Conservation (phyloP, 2,797 vertebrate genomes). For the Pelodytes ibericus region DNA sequence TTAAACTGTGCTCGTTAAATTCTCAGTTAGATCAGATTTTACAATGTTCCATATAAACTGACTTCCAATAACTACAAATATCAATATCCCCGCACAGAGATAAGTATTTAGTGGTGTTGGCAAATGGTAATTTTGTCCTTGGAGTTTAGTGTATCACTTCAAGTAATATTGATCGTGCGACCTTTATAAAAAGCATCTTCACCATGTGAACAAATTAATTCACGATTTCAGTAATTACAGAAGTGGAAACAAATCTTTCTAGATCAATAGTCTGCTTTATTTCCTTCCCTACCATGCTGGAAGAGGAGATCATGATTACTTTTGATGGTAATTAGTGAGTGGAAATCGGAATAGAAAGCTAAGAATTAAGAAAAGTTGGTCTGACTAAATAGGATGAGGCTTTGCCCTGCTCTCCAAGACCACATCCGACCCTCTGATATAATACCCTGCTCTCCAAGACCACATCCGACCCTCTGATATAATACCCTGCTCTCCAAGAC, state of each 20-base stretch:
- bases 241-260: conserved; percentile 45
- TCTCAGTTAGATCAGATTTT: too few relatives aligned
- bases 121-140: neutral
- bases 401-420: neutral
- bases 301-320: conserved; percentile 4
- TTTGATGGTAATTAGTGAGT: conserved; percentile 28
- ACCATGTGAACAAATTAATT: conserved; percentile 37
- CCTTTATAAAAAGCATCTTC: conserved; percentile 3
- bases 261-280: conserved; percentile 41
- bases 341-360: neutral
- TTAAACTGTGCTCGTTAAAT: too few relatives aligned
- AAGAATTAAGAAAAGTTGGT: too few relatives aligned
- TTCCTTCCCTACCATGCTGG: neutral
- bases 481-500: neutral
- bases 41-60: too few relatives aligned
- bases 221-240: conserved; percentile 34
- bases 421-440: neutral
- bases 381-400: neutral
- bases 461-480: neutral
- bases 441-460: neutral
- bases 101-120: neutral
- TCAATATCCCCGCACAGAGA: too few relatives aligned
- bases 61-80: too few relatives aligned
- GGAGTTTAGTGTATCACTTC: neutral
- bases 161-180: neutral